Base-by-base conservation (phyloP, 2,113 vertebrate genomes). In the Trematomus loennbergii region DNA sequence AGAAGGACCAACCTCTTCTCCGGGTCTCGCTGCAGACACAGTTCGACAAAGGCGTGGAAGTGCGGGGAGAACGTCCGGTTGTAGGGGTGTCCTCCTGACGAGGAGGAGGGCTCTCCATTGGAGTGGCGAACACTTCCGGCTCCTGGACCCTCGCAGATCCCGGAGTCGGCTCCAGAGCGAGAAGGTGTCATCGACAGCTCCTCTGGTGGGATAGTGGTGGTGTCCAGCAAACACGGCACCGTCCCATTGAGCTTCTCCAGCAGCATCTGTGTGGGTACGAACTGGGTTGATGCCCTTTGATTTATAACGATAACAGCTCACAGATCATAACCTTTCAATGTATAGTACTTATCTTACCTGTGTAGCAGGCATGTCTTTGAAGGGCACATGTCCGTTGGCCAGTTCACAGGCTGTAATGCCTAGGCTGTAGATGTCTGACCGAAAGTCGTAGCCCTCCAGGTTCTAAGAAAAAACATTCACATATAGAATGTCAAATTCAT, bases 331-430 rank as follows among this genome's bases (percentile, higher is more conserved):
- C 36, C 36, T 40, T 40, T 40, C 36, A 40, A 40, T 40, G 36
- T 8, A 40, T 36, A 11, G 12, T 4, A 49, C 15, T 64, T 25
- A 5, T 48, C 75, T 88, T 61, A 95, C 98, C 96, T 99, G 97
- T 45, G 98, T 99, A 16, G 97, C 96, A 67, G 98, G 97, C 98
- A 99, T 99, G 88, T 99, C 97, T 92, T 99, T 99, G 78, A 99
- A 99, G 0, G 98, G 98, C n/a, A 99, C 98, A 0, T 99, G 98
- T 52, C 98, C 98, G 4, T 99, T 99, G 67, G 98, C 98, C 82
- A 99, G 94, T 91, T 99, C 98, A 70, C 98, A 99, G 10, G 98
- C 98, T 0, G 97, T 98, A 92, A 99, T 99, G 71, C 98, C 98
- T 48, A 99, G 94, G 17, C 98, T 99, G 93, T 99, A 99, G 88